These are phyloP conservation scores for Drosophila formosana DNA, from an alignment of 2,888 invertebrate genomes.

Conservation along the genomic window DNA sequence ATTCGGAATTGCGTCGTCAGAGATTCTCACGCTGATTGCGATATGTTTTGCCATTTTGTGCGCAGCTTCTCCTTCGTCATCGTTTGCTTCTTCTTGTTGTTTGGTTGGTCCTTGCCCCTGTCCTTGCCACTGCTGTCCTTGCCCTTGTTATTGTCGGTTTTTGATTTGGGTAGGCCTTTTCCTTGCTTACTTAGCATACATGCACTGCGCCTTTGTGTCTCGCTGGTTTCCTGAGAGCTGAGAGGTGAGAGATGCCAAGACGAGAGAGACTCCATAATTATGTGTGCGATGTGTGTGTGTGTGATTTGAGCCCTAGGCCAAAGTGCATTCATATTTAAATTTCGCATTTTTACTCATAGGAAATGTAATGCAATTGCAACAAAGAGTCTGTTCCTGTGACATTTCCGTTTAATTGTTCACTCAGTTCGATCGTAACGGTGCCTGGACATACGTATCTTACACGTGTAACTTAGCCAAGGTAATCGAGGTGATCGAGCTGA, in stretches of 20 bases:
- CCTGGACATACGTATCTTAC: conserved; percentile 6
- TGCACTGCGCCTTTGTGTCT: conserved; percentile 66
- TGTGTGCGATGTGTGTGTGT: conserved; percentile 2
- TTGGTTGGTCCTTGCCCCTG: conserved; percentile 4
- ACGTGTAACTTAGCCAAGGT: conserved; percentile 29
- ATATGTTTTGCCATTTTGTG: conserved; percentile 35
- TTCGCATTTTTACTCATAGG: background rate
- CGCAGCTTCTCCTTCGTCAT: conserved; percentile 34
- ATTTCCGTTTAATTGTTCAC: conserved; percentile 72
- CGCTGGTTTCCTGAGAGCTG: conserved; percentile 60
- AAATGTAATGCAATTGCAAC: conserved; percentile 55
- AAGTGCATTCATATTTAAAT: conserved; percentile 70
- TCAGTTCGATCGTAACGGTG: conserved; percentile 28
- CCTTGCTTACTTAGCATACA: conserved; percentile 5
- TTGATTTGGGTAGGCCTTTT: conserved; percentile 76
- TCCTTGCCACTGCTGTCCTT: conserved; percentile 37
- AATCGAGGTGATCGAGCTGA: background rate
- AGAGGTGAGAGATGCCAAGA: conserved; percentile 29
- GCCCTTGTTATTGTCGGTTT: conserved; percentile 53
- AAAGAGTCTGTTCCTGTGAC: conserved; percentile 54
- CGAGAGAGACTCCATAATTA: conserved; percentile 49
- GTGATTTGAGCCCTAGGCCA: conserved; percentile 29
- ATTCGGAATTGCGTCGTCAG: conserved; percentile 56
- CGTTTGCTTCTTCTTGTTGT: background rate
- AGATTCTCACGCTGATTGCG: conserved; percentile 71